These are phyloP conservation scores for Somateria mollissima DNA, from an alignment of 2,797 vertebrate genomes.

Conservation along the genomic window DNA sequence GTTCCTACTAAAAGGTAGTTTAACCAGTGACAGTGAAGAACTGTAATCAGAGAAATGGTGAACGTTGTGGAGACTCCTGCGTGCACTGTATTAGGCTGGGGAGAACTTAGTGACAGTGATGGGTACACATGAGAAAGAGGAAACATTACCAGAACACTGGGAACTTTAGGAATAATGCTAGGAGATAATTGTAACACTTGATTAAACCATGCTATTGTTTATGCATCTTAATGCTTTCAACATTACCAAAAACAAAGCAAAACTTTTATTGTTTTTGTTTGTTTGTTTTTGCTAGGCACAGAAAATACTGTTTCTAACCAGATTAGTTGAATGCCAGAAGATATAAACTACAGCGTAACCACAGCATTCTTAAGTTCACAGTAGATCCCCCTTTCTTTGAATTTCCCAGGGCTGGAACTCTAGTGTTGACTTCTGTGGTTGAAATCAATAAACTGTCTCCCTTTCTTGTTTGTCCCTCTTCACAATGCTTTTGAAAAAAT, in stretches of 20 bases:
- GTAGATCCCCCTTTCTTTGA: not conserved
- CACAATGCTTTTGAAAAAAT: not conserved
- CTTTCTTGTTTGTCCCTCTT: not conserved
- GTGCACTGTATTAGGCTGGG: not conserved
- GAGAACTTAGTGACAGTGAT: rapidly evolving
- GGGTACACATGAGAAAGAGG: not conserved
- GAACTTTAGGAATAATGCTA: slow-evolving; percentile 11
- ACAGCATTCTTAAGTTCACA: slow-evolving; percentile 34
- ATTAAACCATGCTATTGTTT: slow-evolving; percentile 55
- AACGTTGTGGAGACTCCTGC: not conserved
- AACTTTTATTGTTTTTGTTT: not conserved
- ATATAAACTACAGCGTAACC: not conserved
- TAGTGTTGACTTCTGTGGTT: slow-evolving; percentile 13
- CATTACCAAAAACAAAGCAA: slow-evolving; percentile 1
- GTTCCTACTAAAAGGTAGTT: not conserved
- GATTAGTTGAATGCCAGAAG: slow-evolving; percentile 12
- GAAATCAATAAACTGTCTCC: not conserved
- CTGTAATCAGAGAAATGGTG: not conserved
- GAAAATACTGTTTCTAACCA: slow-evolving; percentile 9
- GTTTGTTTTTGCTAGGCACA: not conserved
- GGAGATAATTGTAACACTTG: slow-evolving; percentile 36
- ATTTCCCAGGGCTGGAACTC: not conserved
- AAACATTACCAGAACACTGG: not conserved
- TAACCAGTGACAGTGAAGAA: not conserved
- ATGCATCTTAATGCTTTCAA: slow-evolving; percentile 38